Base-by-base conservation (phyloP, 2,888 invertebrate species). In the Drosophila limbata region DNA sequence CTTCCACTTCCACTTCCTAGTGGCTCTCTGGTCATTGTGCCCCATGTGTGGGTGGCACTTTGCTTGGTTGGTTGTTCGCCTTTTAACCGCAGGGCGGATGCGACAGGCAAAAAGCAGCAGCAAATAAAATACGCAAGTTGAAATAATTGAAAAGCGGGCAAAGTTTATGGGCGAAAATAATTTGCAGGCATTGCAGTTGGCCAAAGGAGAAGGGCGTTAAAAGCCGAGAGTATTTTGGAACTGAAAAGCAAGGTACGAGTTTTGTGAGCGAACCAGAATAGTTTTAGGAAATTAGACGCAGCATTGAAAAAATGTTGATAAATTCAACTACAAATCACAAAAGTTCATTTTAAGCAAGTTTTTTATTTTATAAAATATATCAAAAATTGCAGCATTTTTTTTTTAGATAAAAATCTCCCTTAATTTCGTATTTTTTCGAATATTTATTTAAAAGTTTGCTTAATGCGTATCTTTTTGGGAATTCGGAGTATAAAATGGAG, bases 71-170 rank as follows among this genome's bases (percentile, higher is more conserved):
- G 21, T 35, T 25, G 15, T 35, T 48, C 62, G 65, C 51, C 61
- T 57, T 69, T 69, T 62, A 76, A 63, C 76, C 75, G 66, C 78
- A 77, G 66, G 57, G 44, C 64, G 52, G 56, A 44, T 56, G 53
- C 52, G 52, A 52, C 48, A 53, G 62, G 66, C 73, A 73, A 77
- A 77, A 77, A 77, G 44, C 63, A 50, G 17, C 44, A 44, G 62
- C 74, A 62, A 79, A 79, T 76, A 79, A 79, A 77, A 69, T 69
- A 67, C 66, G 67, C 76, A 73, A 78, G 64, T 80, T 73, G 74
- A 81, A 79, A 82, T 82, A 82, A 82, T 82, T 82, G 82, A 82
- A 82, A 82, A 82, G 80, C 81, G 79, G 68, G 63, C 77, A 79
- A 82, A 81, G 81, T 81, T 82, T 81, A 80, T 82, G 80, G 70